Evolutionary conservation across 2,888 invertebrate genomes (phyloP), one percentile per base, ranked within the genome.

Genomic region (Synanthedon myopaeformis): DNA sequence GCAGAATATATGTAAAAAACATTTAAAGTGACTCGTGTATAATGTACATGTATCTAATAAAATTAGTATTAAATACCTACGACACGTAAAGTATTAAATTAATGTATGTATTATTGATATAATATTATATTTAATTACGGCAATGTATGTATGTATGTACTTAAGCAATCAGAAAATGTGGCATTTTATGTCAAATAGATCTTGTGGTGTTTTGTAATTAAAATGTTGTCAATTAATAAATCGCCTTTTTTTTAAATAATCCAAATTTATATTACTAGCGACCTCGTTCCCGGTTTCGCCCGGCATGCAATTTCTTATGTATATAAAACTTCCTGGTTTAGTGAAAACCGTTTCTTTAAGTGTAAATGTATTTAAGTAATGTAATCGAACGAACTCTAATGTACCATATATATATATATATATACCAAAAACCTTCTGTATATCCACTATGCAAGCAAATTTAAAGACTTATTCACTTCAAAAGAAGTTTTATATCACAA

Each of bases 191-290:
- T 82, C 79, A 69, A 69, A 81, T 84, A 83, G 79, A 84, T 79
- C 82, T 86, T 86, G 85, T 86, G 87, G 87, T 87, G 85, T 87
- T 86, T 86, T 86, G 79, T 86, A 86, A 86, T 84, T 84, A 87
- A 86, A 86, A 87, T 83, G 85, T 87, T 87, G 87, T 87, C 87
- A 87, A 87, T 87, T 87, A 86, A 70, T 41, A 8, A 49, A 49
- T 8, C 6, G 28, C 35, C 4, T 51, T 51, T 51, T 51, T 35
- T 4, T 23, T 23, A 23, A 23, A 23, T 23, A 23, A 23, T 23
- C 23, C 23, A 23, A 23, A 23, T 23, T 23, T 23, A 23, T 23
- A 23, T 5, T 23, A 23, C 23, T 23, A 23, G 5, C 23, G 1
- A 23, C 5, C 23, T 6, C 1, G 4, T 4, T 23, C 23, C 23